Base-by-base conservation (phyloP, 2,797 vertebrate species). In the Labeo calbasu region DNA sequence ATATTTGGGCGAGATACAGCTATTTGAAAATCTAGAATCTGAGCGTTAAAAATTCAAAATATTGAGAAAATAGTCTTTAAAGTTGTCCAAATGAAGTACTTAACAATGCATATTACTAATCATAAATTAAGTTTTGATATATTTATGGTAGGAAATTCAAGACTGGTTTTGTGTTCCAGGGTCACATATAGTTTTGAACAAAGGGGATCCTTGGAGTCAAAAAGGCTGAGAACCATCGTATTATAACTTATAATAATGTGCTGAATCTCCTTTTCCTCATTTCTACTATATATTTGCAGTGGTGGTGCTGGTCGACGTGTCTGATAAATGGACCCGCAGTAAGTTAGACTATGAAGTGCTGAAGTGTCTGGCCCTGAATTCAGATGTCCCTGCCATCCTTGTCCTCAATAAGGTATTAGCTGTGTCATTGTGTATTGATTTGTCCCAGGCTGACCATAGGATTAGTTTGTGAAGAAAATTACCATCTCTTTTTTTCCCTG, bases 361-460 rank as follows among this genome's bases (percentile, higher is more conserved):
- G 71, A 94, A 90, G 87, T 98, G 97, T 80, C 92, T 99, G 9
- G 90, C 94, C 19, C 71, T 88, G 79, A 93, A 97, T 83, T 90
- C 95, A 0, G 82, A 94, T 28, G 89, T 96, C 85, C 97, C 98
- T 51, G 95, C 97, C 6, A 51, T 99, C 77, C 95, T 99, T 25
- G 94, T 98, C 80, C 94, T 99, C 89, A 99, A 99, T 91, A 99
- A 99, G 96, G 98, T 98, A 92, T 59, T 63, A 53, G 17, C 36
- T n/a, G 4, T 63, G 17, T 32, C 7, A 17, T 40, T 70, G 21
- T 68, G 10, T 23, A 46, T 70, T 51, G 25, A 69, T 68, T 14
- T 66, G 15, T 66, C 21, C 53, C n/a, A 21, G 21, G 55, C 73
- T 11, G 43, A 36, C 19, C 11, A 17, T 17, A 69, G 21, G 65